Base-by-base conservation (phyloP, 2,797 vertebrate genomes). In the Linurgus olivaceus region DNA sequence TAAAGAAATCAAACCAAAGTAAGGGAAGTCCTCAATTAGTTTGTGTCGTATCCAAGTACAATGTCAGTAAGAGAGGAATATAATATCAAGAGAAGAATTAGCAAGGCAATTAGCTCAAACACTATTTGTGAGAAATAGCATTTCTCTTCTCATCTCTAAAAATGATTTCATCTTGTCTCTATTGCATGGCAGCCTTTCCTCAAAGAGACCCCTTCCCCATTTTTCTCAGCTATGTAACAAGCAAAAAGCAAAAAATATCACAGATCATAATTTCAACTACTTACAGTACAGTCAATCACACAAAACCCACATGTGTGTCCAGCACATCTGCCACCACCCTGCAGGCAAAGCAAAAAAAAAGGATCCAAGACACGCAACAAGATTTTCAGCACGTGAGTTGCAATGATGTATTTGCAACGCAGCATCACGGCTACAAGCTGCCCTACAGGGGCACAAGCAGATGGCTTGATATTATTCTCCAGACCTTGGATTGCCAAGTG, bases 361-460 rank as follows among this genome's bases (percentile, higher is more conserved):
- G 13, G 29, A 84, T 51, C 42, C 61, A 83, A 80, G 81, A 86
- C 9, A 74, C 1, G 15, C 90, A 91, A 90, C 54, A 80, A 92
- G 81, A 92, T 51, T 92, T 88, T 86, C 35, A 91, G 72, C 28
- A 35, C 4, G 19, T 8, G 66, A 77, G 50, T 23, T 88, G 72
- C 78, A 83, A 7, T 29, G 61, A 94, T 67, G 72, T 54, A 80
- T 89, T 55, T 80, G 83, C 81, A 95, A 82, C 17, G 3, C 61
- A 83, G 38, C 78, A 51, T 57, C 72, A 65, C 0, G 0, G 67
- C 90, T 91, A 80, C 45, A 79, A 94, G 92, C 84, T 85, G 66
- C 77, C 88, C 92, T 84, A 86, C 33, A 86, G 94, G 90, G 87
- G 76, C 90, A 93, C 84, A 93, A 88, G 79, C 96, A 96, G 96